A percentile compares a stretch with the other conserved stretches of the same genome.
Conservation (phyloP, 1,140 invertebrate genomes). For the Cotesia chilonis region DNA sequence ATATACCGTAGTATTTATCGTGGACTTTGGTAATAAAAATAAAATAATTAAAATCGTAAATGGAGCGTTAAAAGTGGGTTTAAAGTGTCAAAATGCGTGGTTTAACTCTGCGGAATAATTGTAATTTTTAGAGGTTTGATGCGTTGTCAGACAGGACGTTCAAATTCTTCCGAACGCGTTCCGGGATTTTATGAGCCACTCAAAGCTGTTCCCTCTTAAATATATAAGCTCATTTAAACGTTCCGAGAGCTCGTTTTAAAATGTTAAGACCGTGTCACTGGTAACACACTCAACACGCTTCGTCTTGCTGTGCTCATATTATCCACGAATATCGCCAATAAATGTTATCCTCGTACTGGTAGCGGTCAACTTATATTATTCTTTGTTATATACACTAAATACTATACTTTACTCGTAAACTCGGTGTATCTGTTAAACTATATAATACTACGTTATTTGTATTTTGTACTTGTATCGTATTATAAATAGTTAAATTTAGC, state of each 20-base stretch:
- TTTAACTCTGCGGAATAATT: conserved; percentile 34
- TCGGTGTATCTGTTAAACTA: no score
- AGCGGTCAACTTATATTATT: conserved; percentile 45
- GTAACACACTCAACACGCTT: conserved; percentile 21
- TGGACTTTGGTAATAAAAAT: no score
- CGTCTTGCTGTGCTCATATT: conserved; percentile 46
- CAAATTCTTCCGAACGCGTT: conserved; percentile 10
- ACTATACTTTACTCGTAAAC: no score
- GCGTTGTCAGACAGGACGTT: not conserved
- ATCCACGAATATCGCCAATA: conserved; percentile 48
- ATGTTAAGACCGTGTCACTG: conserved; percentile 14
- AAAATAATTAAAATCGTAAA: not conserved
- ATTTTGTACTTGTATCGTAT: no score
- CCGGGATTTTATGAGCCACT: conserved; percentile 25
- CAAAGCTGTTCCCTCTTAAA: not conserved
- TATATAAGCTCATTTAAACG: not conserved
- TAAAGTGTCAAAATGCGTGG: not conserved
- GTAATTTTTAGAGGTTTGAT: conserved; percentile 33
- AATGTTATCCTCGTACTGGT: conserved; percentile 41
- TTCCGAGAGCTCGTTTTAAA: conserved; percentile 21
- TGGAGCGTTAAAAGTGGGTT: not conserved
- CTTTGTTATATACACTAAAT: not conserved
- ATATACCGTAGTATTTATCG: no score
- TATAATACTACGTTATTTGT: no score
- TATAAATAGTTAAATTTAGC: no score